Evolutionary conservation across 2,888 invertebrate genomes (phyloP), one percentile per base, ranked within the genome.

Genomic region (Perdita meconis): DNA sequence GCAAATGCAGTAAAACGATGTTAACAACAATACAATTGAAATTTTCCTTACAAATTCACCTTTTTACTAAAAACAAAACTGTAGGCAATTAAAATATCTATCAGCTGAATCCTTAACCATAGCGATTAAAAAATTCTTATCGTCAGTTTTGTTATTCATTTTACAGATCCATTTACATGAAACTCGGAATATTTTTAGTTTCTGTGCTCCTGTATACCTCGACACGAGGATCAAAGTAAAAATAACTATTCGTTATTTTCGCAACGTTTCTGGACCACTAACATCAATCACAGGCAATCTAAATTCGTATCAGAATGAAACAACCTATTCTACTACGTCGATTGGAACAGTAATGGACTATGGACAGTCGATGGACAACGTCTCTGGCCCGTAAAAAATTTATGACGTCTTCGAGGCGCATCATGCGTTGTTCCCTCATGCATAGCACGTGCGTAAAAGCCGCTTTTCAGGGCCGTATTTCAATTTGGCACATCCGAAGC

Each of bases 401-500:
- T 36, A 74, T 22, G 47, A 53, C 57, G 53, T 34, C 38, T 30
- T 53, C 22, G 56, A 19, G 12, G 13, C 40, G 26, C 19, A 40
- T 57, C 51, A 51, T 56, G 40, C 68, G 40, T 30, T 60, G 67
- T 57, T 60, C 67, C 19, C 53, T 47, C 44, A 38, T 26, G 56
- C 34, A 10, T n/a, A 59, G 74, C 77, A 77, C 77, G 59, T 50
- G 77, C 68, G 57, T 40, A 19, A 53, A 51, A 53, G 30, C 13
- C 44, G 42, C 50, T 50, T 30, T 26, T 56, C 76, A 53, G 67
- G 38, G 63, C 67, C 67, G 76, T 73, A 50, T 73, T 74, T 77
- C 66, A 68, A 74, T 76, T 73, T 76, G 67, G 73, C 76, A 57
- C 73, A 38, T 30, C 51, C 60, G 56, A 26, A 38, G 51, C 61